A percentile compares a stretch with the other conserved stretches of the same genome.
phyloP scores from a whole-genome alignment of 2,113 vertebrate genomes.

The Martes martes region DNA sequence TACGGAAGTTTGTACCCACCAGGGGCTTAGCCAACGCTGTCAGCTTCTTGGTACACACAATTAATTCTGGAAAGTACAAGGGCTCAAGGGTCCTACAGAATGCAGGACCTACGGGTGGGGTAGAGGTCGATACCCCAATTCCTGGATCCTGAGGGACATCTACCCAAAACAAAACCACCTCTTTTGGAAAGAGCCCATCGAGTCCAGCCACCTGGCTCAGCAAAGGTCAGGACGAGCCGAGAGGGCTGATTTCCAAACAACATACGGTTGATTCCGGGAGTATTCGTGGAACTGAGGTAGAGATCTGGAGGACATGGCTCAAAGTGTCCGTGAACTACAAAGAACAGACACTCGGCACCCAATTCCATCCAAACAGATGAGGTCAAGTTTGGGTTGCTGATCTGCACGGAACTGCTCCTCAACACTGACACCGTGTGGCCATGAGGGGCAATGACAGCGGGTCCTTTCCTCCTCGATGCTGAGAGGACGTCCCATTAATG shows the following conservation, averaged over 20 bases:
- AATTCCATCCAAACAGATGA: accelerated
- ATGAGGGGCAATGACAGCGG: not conserved
- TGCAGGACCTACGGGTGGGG: not conserved
- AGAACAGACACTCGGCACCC: not conserved
- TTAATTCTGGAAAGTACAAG: not conserved
- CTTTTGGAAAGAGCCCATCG: not conserved
- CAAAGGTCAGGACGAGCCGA: not conserved
- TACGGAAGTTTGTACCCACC: not conserved
- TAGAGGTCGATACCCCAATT: not conserved
- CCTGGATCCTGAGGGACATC: not conserved
- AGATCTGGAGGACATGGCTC: not conserved
- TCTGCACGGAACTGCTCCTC: not conserved
- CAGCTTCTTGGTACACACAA: not conserved
- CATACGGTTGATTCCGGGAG: not conserved
- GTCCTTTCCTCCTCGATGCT: not conserved
- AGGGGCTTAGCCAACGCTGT: not conserved
- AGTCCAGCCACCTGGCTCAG: not conserved
- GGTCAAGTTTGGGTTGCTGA: accelerated
- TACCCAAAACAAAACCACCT: not conserved
- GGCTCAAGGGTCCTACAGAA: not conserved
- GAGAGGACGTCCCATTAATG: accelerated
- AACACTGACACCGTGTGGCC: not conserved
- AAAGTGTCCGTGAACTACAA: not conserved
- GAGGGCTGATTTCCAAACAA: not conserved
- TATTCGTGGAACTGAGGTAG: not conserved